Evolutionary conservation across 2,888 invertebrate genomes (phyloP).

Genomic region (Rosalia funebris): DNA sequence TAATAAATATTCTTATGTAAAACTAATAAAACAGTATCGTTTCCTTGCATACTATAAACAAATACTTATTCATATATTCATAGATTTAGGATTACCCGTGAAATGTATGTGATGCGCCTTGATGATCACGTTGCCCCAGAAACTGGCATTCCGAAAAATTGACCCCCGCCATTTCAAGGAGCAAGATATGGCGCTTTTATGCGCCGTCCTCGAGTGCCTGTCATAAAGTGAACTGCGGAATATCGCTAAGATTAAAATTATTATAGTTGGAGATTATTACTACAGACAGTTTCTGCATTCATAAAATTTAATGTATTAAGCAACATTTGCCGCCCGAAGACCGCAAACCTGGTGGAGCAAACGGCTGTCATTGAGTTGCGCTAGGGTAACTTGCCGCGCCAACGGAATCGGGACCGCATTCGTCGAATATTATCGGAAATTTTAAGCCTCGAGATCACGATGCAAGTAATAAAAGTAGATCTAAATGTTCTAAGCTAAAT

Average conservation of each 20-base stretch:
- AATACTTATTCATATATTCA: too few relatives aligned
- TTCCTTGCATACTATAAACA: too few relatives aligned
- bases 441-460: slow-evolving; percentile 19
- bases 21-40: too few relatives aligned
- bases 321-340: slow-evolving; percentile 32
- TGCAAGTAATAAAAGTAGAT: slow-evolving; percentile 50
- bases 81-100: too few relatives aligned
- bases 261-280: slow-evolving; percentile 40
- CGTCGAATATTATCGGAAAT: slow-evolving; percentile 34
- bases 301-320: slow-evolving; percentile 44
- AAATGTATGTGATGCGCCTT: too few relatives aligned
- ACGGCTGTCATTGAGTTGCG: slow-evolving; percentile 32
- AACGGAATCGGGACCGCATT: slow-evolving; percentile 32
- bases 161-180: neutral
- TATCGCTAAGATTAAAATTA: slow-evolving; percentile 48
- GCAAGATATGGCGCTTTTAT: slow-evolving; percentile 20
- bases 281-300: slow-evolving; percentile 39
- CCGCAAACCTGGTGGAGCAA: slow-evolving; percentile 27
- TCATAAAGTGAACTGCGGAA: slow-evolving; percentile 41
- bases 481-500: slow-evolving; percentile 51
- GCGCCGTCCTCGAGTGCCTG: slow-evolving; percentile 41
- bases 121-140: too few relatives aligned
- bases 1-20: too few relatives aligned
- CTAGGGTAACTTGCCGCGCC: slow-evolving; percentile 31
- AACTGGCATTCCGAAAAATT: neutral